phyloP scores from a whole-genome alignment of 2,113 vertebrate genomes.

The Aphyosemion australe region DNA sequence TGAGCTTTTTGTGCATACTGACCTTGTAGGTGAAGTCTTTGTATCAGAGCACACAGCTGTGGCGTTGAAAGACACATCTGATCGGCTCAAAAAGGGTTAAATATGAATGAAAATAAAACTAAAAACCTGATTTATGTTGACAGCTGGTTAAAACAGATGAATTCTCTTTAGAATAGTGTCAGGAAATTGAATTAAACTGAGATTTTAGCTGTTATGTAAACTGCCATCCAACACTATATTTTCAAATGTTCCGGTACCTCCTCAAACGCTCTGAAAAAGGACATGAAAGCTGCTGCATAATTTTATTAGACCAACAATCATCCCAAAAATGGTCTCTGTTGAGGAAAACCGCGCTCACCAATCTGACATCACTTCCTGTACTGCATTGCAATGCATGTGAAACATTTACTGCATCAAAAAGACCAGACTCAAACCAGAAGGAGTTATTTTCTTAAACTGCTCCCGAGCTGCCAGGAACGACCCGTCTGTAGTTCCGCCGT shows the following conservation, averaged over 20 bases:
- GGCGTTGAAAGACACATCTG: not conserved
- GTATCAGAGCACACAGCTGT: not conserved
- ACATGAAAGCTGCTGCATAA: not conserved
- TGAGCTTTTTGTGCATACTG: constrained; percentile 57
- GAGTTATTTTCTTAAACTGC: not conserved
- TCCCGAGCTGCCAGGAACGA: not conserved
- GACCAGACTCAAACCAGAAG: not conserved
- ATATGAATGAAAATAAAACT: not conserved
- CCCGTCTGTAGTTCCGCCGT: not conserved
- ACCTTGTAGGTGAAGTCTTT: constrained; percentile 43
- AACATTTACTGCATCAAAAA: not conserved
- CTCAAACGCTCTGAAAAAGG: not conserved
- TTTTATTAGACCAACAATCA: no score
- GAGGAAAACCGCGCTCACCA: no score
- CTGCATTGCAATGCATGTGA: not conserved
- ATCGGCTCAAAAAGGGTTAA: not conserved
- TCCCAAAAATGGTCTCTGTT: no score
- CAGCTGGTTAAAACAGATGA: not conserved
- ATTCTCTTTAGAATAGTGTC: no score
- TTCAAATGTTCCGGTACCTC: not conserved
- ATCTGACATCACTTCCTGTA: not conserved
- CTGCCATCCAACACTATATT: not conserved
- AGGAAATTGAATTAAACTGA: not conserved
- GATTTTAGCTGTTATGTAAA: not conserved
- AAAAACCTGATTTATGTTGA: not conserved